phyloP scores from a whole-genome alignment of 2,888 invertebrate species.

The Yponomeuta evonymella region DNA sequence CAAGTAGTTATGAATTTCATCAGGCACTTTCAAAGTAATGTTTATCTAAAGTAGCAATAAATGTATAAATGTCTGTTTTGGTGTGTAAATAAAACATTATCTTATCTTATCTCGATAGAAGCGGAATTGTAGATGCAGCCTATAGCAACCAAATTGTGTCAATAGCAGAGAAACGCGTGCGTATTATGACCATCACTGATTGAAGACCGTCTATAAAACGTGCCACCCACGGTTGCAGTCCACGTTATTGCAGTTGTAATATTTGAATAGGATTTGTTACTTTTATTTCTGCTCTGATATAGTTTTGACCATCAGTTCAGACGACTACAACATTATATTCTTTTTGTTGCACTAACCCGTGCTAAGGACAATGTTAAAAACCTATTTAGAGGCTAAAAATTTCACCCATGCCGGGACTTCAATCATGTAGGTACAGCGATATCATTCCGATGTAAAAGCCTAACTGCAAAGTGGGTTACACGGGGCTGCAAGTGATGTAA shows the following conservation, averaged over 20 bases:
- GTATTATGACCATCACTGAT: conserved; percentile 58
- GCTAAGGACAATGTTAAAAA: too few relatives aligned
- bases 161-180: conserved; percentile 65
- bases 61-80: too few relatives aligned
- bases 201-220: conserved; percentile 52
- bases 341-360: too few relatives aligned
- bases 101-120: background rate
- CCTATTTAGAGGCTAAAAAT: too few relatives aligned
- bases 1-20: too few relatives aligned
- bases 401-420: too few relatives aligned
- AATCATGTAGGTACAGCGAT: too few relatives aligned
- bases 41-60: conserved; percentile 13
- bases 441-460: too few relatives aligned
- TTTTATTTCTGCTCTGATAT: background rate
- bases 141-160: conserved; percentile 54
- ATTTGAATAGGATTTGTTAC: background rate
- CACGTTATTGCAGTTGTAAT: background rate
- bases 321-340: too few relatives aligned
- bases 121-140: conserved; percentile 13
- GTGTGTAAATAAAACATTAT: too few relatives aligned
- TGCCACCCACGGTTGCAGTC: conserved; percentile 46
- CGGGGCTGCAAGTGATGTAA: too few relatives aligned
- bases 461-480: too few relatives aligned
- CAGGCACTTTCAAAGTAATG: background rate
- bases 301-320: background rate